These are phyloP conservation scores for Mormyrus hasselquistii DNA, from an alignment of 2,797 vertebrate genomes.

Conservation along the genomic window DNA sequence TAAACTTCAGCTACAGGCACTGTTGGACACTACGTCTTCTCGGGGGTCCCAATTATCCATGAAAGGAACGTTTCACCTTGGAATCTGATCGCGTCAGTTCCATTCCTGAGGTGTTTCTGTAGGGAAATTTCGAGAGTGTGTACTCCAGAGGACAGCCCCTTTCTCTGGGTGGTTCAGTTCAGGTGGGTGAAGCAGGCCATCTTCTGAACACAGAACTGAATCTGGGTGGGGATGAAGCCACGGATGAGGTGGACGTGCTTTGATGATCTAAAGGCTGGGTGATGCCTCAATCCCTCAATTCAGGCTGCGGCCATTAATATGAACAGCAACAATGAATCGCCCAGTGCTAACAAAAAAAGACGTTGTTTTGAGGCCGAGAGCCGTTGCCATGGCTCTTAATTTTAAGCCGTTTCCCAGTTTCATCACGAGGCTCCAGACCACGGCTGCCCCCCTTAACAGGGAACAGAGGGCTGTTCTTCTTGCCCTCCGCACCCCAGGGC, in stretches of 20 bases:
- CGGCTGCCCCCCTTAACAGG: background rate
- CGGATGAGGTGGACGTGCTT: background rate
- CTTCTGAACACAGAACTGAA: background rate
- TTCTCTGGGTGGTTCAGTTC: background rate
- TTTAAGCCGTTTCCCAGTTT: background rate
- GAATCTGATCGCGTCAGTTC: background rate
- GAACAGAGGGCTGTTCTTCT: conserved; percentile 9
- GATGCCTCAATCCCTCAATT: background rate
- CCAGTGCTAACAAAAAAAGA: background rate
- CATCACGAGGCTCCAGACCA: background rate
- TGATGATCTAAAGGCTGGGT: background rate
- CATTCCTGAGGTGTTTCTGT: background rate
- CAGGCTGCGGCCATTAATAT: background rate
- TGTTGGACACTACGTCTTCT: background rate
- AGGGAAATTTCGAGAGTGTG: background rate
- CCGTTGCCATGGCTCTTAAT: conserved; percentile 10
- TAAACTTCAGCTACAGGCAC: background rate
- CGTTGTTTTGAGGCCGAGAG: background rate
- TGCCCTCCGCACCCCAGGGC: background rate
- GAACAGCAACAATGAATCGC: background rate
- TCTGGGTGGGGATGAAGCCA: background rate
- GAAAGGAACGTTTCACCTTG: background rate
- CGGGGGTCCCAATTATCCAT: background rate
- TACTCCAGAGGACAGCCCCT: background rate
- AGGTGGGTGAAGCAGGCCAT: background rate